Evolutionary conservation across 2,888 invertebrate genomes (phyloP).

Genomic region (Himalopsyche japonica): DNA sequence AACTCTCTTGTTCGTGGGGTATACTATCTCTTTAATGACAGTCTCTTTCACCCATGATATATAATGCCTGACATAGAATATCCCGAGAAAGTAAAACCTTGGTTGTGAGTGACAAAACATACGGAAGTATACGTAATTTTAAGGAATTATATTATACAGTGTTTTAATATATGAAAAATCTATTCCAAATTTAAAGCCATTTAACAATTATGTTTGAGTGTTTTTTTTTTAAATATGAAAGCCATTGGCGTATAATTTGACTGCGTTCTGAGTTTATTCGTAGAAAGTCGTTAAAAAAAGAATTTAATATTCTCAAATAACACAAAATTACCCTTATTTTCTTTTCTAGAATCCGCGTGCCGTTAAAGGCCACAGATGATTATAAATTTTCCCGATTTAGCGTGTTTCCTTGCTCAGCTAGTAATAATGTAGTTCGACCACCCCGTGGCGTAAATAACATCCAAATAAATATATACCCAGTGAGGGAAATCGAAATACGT

Average conservation of each 20-base stretch:
- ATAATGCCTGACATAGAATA: too few relatives aligned
- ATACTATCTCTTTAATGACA: too few relatives aligned
- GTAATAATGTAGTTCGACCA: not conserved
- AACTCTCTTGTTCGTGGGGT: too few relatives aligned
- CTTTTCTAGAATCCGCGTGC: not conserved
- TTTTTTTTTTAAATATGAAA: not conserved
- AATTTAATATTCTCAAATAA: not conserved
- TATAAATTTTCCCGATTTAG: not conserved
- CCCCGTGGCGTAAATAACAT: not conserved
- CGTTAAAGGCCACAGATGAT: not conserved
- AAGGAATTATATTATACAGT: too few relatives aligned
- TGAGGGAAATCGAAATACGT: not conserved
- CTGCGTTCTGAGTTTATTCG: too few relatives aligned
- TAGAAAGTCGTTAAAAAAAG: not conserved
- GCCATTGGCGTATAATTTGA: not conserved
- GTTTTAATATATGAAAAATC: too few relatives aligned
- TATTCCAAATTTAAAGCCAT: too few relatives aligned
- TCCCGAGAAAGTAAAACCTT: too few relatives aligned
- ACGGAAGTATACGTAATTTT: too few relatives aligned
- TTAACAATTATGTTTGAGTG: too few relatives aligned
- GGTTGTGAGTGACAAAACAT: too few relatives aligned
- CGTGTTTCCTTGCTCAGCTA: not conserved
- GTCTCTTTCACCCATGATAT: too few relatives aligned
- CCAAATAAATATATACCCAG: not conserved
- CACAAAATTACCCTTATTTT: not conserved